phyloP scores from a whole-genome alignment of 2,888 invertebrate species.

The Chrysotoxum bicinctum region DNA sequence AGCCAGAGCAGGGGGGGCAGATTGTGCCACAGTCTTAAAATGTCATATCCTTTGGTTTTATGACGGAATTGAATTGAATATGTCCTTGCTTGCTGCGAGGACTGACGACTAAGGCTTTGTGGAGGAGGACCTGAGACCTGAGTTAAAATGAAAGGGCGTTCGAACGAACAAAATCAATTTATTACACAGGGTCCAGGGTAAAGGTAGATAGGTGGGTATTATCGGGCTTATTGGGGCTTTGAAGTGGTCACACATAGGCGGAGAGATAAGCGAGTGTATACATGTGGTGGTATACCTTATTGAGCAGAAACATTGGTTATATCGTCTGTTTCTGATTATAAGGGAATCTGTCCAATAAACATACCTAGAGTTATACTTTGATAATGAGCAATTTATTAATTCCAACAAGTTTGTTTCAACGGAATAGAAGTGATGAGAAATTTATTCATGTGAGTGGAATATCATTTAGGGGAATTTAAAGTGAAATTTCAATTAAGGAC shows the following conservation, averaged over 20 bases:
- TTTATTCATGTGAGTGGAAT: too few relatives aligned
- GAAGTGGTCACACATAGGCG: conserved; percentile 63
- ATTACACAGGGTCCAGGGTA: conserved; percentile 31
- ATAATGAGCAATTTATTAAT: too few relatives aligned
- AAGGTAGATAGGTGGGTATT: conserved; percentile 44
- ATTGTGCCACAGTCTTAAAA: conserved; percentile 61
- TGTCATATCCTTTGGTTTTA: conserved; percentile 73
- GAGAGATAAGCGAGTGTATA: conserved; percentile 49
- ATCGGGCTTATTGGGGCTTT: conserved; percentile 68
- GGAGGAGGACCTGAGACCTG: neutral
- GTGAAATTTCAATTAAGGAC: too few relatives aligned
- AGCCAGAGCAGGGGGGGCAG: conserved; percentile 23
- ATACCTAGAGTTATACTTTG: neutral
- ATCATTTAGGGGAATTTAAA: too few relatives aligned
- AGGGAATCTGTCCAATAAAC: neutral
- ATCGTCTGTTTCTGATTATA: neutral
- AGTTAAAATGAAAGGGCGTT: conserved; percentile 42
- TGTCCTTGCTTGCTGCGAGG: conserved; percentile 25
- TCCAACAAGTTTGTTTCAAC: neutral
- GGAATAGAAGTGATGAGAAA: neutral
- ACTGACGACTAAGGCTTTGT: neutral
- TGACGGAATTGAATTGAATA: conserved; percentile 72
- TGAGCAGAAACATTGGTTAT: neutral
- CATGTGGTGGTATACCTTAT: neutral
- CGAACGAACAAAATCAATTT: conserved; percentile 66